Evolutionary conservation across 2,797 vertebrate species (phyloP).

Genomic region (Lophotriccus pileatus): DNA sequence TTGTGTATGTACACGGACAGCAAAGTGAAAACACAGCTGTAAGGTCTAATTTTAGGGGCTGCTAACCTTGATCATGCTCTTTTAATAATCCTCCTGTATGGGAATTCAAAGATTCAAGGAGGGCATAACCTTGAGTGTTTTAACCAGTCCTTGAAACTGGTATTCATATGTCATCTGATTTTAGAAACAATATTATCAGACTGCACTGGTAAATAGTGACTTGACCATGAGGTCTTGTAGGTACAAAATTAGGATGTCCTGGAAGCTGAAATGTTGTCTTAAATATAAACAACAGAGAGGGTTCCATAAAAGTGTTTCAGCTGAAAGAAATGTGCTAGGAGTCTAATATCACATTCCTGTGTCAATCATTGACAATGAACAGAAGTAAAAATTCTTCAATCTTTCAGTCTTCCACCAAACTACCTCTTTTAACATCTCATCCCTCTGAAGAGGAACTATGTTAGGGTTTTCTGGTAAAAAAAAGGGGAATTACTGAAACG

Average conservation of each 20-base stretch:
- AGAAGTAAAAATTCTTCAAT: background rate
- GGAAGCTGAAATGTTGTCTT: background rate
- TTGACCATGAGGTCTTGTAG: background rate
- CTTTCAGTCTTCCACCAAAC: background rate
- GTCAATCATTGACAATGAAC: background rate
- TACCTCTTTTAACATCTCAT: background rate
- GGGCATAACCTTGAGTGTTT: background rate
- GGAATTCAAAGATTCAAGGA: background rate
- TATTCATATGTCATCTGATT: background rate
- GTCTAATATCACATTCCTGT: background rate
- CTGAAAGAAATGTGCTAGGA: background rate
- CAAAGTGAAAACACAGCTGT: constrained; percentile 39
- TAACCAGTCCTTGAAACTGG: background rate
- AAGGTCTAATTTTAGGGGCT: constrained; percentile 36
- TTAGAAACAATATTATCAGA: constrained; percentile 5
- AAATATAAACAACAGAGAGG: background rate
- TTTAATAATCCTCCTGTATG: background rate
- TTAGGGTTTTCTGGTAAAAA: background rate
- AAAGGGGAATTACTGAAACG: background rate
- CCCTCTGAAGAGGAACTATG: background rate
- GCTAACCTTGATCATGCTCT: background rate
- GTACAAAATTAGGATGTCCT: background rate
- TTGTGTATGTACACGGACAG: background rate
- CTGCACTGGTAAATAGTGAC: background rate
- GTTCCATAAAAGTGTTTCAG: background rate